Percentiles rank a stretch among this genome's conserved stretches.
Evolutionary conservation across 2,113 vertebrate genomes (phyloP).

Genomic region (Martes martes): DNA sequence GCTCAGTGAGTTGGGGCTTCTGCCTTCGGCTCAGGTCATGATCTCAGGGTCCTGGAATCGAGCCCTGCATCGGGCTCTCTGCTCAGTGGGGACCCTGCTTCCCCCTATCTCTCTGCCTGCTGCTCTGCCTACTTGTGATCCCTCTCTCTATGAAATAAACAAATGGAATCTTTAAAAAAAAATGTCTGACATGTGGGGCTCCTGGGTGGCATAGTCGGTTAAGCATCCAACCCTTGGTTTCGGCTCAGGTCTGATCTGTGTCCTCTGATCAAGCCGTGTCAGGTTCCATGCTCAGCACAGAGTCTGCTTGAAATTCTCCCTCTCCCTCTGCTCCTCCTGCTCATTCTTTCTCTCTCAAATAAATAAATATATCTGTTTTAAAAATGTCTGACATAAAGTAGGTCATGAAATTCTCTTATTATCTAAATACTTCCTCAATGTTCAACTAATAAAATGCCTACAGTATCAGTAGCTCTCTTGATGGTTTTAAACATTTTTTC

Average conservation of each 20-base stretch:
- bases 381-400: not conserved
- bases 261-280: not conserved
- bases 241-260: not conserved
- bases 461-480: not conserved
- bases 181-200: not conserved
- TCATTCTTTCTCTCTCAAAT: not conserved
- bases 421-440: not conserved
- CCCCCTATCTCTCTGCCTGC: too few relatives aligned
- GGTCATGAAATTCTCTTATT: not conserved
- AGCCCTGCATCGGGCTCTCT: rapidly evolving
- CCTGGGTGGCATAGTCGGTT: not conserved
- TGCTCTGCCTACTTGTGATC: too few relatives aligned
- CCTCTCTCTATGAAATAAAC: too few relatives aligned
- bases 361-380: not conserved
- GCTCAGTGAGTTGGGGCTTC: not conserved
- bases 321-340: not conserved
- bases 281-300: not conserved
- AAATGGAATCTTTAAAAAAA: not conserved
- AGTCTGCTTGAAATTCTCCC: not conserved
- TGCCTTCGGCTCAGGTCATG: not conserved
- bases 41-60: not conserved
- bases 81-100: not conserved
- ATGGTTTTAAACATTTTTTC: not conserved
- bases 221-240: not conserved
- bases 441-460: not conserved